Evolutionary conservation across 2,113 vertebrate species (phyloP).

Genomic region (Microtus pennsylvanicus): DNA sequence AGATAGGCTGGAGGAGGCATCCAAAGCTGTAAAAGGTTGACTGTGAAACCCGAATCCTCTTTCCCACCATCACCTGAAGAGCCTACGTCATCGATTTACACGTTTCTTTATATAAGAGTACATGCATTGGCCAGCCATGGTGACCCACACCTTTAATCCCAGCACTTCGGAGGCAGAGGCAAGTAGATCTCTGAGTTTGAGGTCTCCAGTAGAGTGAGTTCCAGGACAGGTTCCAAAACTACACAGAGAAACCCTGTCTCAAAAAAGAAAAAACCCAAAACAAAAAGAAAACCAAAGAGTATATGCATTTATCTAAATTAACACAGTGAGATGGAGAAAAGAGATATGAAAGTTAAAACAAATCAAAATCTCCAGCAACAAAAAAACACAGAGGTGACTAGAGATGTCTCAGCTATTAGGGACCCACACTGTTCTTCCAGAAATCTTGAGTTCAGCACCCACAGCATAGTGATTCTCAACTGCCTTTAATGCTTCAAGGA

Average conservation of each 20-base stretch:
- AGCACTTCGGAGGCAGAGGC: not conserved
- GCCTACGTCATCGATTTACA: not conserved
- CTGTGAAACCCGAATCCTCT: not conserved
- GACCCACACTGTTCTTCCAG: not conserved
- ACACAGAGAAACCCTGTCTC: not conserved
- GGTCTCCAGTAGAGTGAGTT: not conserved
- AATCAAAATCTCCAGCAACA: conserved; percentile 27
- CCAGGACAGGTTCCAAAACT: not conserved
- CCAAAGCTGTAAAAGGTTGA: not conserved
- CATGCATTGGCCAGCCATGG: not conserved
- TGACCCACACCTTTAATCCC: not conserved
- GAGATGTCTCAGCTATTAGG: not conserved
- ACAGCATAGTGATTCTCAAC: not conserved
- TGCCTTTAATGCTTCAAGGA: not conserved
- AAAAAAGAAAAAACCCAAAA: not conserved
- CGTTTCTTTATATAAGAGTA: not conserved
- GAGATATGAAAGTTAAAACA: not conserved
- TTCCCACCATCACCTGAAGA: not conserved
- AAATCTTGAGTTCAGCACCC: not conserved
- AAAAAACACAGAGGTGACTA: not conserved
- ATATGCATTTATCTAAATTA: conserved; percentile 38
- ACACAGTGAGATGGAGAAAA: not conserved
- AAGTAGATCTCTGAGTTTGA: not conserved
- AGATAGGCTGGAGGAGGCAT: not conserved
- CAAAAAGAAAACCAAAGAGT: not conserved